Evolutionary conservation across 2,888 invertebrate species (phyloP), one percentile per base, ranked within the genome.

Genomic region (Hypsopygia costalis): DNA sequence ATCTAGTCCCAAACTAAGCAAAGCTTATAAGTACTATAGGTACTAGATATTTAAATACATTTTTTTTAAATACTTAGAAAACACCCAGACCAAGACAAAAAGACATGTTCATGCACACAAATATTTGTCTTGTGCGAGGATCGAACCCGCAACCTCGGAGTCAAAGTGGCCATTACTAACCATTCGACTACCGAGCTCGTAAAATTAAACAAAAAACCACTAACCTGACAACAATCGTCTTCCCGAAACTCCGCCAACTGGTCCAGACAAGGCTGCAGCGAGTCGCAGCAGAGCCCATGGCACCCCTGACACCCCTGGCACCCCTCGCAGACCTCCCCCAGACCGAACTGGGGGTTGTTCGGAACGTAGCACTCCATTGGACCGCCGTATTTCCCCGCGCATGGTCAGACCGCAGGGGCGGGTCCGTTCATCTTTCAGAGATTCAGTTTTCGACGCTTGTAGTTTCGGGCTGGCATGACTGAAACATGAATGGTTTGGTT

Each of bases 291-390:
- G 47, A 80, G 75, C 47, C 71, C 69, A 55, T 69, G 67, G 47
- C 61, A 67, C 53, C 67, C 62, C 46, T 46, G 50, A 43, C 61
- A 39, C 48, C 71, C 69, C 55, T 69, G 67, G 47, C 61, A 39
- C 25, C 25, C 25, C 25, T 25, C 25, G 64, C 70, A 77, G 16
- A 16, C 16, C 67, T 75, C 76, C 60, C 65, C 74, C 61, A 91
- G 72, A 67, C 91, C 91, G 80, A 89, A 92, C 90, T 92, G 92
- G 58, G 92, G 92, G 79, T 92, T 92, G 90, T 92, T 92, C 42
- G 92, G 92, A 56, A 92, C 85, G 79, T 92, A 92, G 79, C 91
- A 91, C 60, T 91, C 91, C 91, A 91, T 91, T 55, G 76, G 85
- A 71, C 78, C 77, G 79, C 77, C 80, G 25, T 66, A 62, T 56